These are phyloP conservation scores for Littorina saxatilis DNA, from an alignment of 1,140 invertebrate genomes.

Conservation along the genomic window DNA sequence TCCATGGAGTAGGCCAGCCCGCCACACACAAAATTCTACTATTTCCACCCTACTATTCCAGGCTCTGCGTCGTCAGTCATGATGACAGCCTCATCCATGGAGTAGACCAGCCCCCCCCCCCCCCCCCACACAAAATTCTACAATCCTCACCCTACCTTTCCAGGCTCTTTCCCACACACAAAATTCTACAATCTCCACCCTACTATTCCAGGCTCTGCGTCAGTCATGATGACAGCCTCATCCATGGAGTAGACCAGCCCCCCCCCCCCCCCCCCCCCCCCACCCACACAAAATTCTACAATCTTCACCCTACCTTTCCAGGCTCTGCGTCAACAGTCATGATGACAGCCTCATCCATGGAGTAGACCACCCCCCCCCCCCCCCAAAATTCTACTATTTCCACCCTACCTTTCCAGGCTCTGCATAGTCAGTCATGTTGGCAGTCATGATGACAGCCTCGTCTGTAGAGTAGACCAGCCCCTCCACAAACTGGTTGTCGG, in stretches of 20 bases:
- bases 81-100: constrained; percentile 82
- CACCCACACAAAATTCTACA: too few species aligned
- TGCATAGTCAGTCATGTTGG: constrained; percentile 80
- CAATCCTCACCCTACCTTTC: too few species aligned
- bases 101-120: constrained; percentile 84
- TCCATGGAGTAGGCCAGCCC: constrained; percentile 82
- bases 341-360: constrained; percentile 82
- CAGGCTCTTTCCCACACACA: too few species aligned
- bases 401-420: constrained; percentile 80
- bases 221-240: constrained; percentile 84
- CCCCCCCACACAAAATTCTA: too few species aligned
- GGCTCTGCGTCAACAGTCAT: constrained; percentile 81
- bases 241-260: constrained; percentile 82
- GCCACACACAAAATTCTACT: too few species aligned
- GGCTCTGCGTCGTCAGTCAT: constrained; percentile 81
- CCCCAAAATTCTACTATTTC: too few species aligned
- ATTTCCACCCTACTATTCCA: constrained; percentile 78
- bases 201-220: constrained; percentile 81
- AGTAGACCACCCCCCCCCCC: constrained; percentile 84
- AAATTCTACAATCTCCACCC: too few species aligned
- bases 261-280: too few species aligned
- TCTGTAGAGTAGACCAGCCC: constrained; percentile 82
- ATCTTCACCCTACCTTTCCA: too few species aligned
- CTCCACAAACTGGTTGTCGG: constrained; percentile 86
- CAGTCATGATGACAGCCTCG: constrained; percentile 86